Percentiles rank a stretch among this genome's conserved stretches.
phyloP scores from a whole-genome alignment of 1,140 invertebrate species.

The Microplitis demolitor region DNA sequence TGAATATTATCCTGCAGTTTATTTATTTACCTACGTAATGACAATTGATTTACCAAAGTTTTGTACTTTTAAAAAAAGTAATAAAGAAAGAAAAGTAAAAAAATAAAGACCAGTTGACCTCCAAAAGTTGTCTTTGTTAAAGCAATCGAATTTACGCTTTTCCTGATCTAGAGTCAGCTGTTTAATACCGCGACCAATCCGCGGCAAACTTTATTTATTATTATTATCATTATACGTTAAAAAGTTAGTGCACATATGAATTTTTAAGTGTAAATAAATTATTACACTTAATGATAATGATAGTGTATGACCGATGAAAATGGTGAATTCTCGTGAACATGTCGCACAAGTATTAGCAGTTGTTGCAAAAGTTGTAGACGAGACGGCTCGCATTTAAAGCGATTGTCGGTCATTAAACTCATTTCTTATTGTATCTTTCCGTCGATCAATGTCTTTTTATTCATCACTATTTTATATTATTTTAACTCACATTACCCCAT shows the following conservation, averaged over 20 bases:
- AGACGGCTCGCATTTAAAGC: background rate
- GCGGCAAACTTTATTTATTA: background rate
- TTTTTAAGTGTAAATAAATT: background rate
- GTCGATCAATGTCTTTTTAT: background rate
- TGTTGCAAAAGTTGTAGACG: background rate
- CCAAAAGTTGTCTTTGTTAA: constrained; percentile 9
- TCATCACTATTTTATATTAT: background rate
- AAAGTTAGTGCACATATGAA: no score
- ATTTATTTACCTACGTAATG: no score
- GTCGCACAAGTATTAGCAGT: background rate
- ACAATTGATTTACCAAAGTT: no score
- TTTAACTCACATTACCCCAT: background rate
- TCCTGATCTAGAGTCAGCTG: constrained; percentile 13
- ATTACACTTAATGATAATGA: background rate
- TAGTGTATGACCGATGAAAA: background rate
- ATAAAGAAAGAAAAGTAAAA: no score
- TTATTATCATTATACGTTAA: no score
- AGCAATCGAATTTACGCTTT: constrained; percentile 32
- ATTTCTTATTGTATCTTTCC: constrained; percentile 5
- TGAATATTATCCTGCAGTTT: no score
- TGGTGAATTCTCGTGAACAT: background rate
- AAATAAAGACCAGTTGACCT: constrained; percentile 11
- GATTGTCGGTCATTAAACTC: constrained; percentile 17
- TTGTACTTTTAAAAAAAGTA: no score
- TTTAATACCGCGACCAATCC: constrained; percentile 3